Evolutionary conservation across 1,140 invertebrate species (phyloP).

Genomic region (Drosophila setifemur): DNA sequence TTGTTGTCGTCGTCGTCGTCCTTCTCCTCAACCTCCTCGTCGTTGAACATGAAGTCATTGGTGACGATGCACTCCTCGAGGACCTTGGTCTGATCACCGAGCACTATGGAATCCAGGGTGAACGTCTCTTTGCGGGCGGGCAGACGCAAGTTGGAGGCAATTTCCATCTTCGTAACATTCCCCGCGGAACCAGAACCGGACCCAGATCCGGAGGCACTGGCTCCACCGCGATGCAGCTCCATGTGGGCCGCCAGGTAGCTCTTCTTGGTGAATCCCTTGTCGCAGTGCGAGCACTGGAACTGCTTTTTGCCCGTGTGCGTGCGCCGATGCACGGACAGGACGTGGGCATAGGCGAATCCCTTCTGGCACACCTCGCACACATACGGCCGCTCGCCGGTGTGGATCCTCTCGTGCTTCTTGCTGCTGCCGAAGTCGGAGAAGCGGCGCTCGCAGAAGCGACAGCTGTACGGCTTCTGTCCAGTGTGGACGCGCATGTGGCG

Average conservation of each 20-base stretch:
- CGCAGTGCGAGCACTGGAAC: constrained; percentile 82
- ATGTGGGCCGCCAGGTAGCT: constrained; percentile 70
- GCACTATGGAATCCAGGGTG: constrained; percentile 22
- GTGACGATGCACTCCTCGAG: constrained; percentile 72
- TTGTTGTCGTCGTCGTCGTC: constrained; percentile 26
- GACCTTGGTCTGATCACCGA: constrained; percentile 51
- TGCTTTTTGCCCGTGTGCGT: constrained; percentile 87
- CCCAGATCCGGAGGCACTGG: too few relatives aligned
- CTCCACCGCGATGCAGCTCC: constrained; percentile 50
- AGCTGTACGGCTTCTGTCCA: constrained; percentile 86
- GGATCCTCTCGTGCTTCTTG: constrained; percentile 87
- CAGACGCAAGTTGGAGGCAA: background rate
- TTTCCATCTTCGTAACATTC: background rate
- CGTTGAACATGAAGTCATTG: constrained; percentile 71
- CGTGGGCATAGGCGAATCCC: constrained; percentile 87
- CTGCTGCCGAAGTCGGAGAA: constrained; percentile 87
- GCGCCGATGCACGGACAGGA: constrained; percentile 85
- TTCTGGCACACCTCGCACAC: constrained; percentile 88
- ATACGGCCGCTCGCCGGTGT: constrained; percentile 90
- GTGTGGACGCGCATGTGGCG: constrained; percentile 81
- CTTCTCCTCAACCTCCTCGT: constrained; percentile 18
- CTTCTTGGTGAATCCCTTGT: constrained; percentile 81
- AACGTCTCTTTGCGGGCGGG: constrained; percentile 14
- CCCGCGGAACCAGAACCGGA: too few relatives aligned
- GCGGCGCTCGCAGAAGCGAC: constrained; percentile 86